These are phyloP conservation scores for Lacerta agilis DNA, from an alignment of 2,797 vertebrate species.

Conservation along the genomic window DNA sequence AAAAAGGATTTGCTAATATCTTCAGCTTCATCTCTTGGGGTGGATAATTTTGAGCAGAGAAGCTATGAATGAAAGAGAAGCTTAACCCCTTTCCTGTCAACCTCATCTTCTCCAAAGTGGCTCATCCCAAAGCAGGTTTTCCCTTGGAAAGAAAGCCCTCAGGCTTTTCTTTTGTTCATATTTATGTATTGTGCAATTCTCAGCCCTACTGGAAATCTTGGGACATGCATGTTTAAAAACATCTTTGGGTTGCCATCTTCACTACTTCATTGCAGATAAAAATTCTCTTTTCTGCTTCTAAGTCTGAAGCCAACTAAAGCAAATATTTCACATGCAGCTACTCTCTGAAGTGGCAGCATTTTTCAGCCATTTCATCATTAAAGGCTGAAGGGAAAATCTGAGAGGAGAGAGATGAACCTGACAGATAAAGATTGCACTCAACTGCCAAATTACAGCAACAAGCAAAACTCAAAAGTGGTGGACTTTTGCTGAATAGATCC, in stretches of 20 bases:
- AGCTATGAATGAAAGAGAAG: too few species aligned
- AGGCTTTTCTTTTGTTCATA: too few species aligned
- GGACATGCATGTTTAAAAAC: not conserved
- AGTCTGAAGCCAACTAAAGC: not conserved
- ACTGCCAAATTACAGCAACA: constrained; percentile 8
- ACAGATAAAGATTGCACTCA: constrained; percentile 14
- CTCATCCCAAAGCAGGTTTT: too few species aligned
- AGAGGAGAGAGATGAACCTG: not conserved
- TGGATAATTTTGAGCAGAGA: too few species aligned
- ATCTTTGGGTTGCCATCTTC: not conserved
- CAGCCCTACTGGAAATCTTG: not conserved
- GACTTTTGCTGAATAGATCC: not conserved
- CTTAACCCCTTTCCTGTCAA: too few species aligned
- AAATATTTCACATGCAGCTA: not conserved
- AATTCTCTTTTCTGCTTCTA: not conserved
- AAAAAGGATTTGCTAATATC: too few species aligned
- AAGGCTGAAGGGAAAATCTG: not conserved
- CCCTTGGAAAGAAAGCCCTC: too few species aligned
- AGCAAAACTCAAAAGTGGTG: constrained; percentile 3
- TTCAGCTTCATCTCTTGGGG: too few species aligned
- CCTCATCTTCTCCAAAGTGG: too few species aligned
- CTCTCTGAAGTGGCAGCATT: not conserved
- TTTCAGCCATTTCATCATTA: constrained; percentile 18
- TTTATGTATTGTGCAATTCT: not conserved
- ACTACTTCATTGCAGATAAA: not conserved